Conservation (phyloP, 2,888 invertebrate genomes). For the Mechanitis messenoides region DNA sequence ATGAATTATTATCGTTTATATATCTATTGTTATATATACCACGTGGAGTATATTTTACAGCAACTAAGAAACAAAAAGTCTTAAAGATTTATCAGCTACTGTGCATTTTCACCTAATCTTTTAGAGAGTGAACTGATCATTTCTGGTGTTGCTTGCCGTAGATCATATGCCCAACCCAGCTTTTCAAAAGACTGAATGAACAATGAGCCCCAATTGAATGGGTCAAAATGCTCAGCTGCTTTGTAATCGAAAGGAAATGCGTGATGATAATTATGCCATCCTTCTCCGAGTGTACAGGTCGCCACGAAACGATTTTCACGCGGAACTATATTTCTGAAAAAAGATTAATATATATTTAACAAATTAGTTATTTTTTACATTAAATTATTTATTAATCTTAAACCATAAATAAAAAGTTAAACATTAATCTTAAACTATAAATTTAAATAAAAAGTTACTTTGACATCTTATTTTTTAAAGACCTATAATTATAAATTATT, state of each 20-base stretch:
- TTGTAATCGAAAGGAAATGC: constrained; percentile 83
- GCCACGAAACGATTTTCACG: constrained; percentile 80
- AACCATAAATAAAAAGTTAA: too few relatives aligned
- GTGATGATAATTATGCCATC: constrained; percentile 89
- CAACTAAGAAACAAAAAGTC: too few relatives aligned
- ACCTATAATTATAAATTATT: too few relatives aligned
- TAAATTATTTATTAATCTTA: background rate
- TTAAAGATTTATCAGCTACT: background rate
- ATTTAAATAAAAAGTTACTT: too few relatives aligned
- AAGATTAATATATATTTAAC: constrained; percentile 7
- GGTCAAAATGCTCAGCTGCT: constrained; percentile 74
- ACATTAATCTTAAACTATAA: too few relatives aligned
- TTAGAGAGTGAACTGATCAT: constrained; percentile 62
- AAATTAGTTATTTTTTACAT: background rate
- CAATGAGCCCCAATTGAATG: constrained; percentile 58
- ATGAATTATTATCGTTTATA: too few relatives aligned
- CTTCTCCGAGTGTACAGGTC: constrained; percentile 78
- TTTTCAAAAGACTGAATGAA: constrained; percentile 58
- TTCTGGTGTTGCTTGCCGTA: constrained; percentile 59
- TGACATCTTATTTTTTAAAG: too few relatives aligned
- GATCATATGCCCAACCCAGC: constrained; percentile 66
- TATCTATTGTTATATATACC: too few relatives aligned
- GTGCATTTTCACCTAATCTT: constrained; percentile 66
- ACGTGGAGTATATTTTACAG: too few relatives aligned
- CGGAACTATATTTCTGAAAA: constrained; percentile 76